Evolutionary conservation across 2,113 vertebrate genomes (phyloP).

Genomic region (Peromyscus maniculatus): DNA sequence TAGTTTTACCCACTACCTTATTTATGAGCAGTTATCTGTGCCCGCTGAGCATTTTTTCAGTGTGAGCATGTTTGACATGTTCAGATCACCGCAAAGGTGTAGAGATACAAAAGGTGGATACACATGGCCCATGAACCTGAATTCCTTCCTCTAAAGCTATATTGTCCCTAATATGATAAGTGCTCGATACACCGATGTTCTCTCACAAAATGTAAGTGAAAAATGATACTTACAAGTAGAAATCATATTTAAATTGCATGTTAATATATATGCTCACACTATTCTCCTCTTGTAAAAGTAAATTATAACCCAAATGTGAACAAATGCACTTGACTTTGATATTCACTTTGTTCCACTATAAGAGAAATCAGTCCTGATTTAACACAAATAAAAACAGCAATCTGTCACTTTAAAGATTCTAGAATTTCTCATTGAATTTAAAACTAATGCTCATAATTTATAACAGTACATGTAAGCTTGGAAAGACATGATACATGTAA

Average conservation of each 20-base stretch:
- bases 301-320: conserved; percentile 33
- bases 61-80: not conserved
- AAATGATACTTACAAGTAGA: not conserved
- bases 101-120: not conserved
- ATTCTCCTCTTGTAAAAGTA: conserved; percentile 34
- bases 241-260: not conserved
- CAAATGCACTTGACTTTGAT: not conserved
- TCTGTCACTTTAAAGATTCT: conserved; percentile 23
- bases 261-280: not conserved
- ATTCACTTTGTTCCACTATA: not conserved
- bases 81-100: not conserved
- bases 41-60: not conserved
- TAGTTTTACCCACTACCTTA: not conserved
- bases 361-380: conserved; percentile 35
- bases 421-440: not conserved
- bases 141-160: not conserved
- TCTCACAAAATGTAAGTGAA: not conserved
- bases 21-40: not conserved
- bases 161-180: not conserved
- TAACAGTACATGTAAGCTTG: not conserved
- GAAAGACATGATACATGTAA: not conserved
- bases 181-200: not conserved
- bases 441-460: conserved; percentile 49
- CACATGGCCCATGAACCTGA: not conserved
- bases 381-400: not conserved